Evolutionary conservation across 2,888 invertebrate genomes (phyloP).

Genomic region (Lepidochrysops patricia): DNA sequence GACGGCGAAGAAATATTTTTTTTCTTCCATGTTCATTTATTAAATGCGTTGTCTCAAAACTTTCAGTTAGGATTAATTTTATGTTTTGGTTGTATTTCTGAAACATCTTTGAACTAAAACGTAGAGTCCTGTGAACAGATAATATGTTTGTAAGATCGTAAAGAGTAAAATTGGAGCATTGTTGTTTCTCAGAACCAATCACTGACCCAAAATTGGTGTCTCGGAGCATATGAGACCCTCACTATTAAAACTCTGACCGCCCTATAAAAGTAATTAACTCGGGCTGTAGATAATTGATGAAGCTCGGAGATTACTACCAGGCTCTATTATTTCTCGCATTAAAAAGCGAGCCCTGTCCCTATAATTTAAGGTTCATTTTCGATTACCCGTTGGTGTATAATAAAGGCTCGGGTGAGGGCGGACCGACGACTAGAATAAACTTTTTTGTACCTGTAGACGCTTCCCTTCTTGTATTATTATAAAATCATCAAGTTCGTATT

Average conservation of each 20-base stretch:
- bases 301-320: conserved; percentile 65
- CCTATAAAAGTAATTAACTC: conserved; percentile 75
- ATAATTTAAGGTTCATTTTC: conserved; percentile 25
- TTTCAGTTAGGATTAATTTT: no score
- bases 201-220: conserved; percentile 31
- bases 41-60: no score
- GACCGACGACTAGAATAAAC: conserved; percentile 44
- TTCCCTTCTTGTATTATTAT: conserved; percentile 62
- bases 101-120: no score
- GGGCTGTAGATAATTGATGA: conserved; percentile 72
- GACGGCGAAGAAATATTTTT: background rate
- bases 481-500: conserved; percentile 61
- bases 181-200: conserved; percentile 42
- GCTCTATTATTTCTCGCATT: conserved; percentile 28
- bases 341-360: conserved; percentile 28
- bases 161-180: conserved; percentile 14
- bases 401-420: conserved; percentile 58
- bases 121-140: background rate
- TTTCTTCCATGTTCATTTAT: background rate
- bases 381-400: conserved; percentile 29
- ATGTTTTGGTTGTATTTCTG: no score
- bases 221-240: conserved; percentile 30
- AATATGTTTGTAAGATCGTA: conserved; percentile 13
- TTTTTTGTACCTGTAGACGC: conserved; percentile 36
- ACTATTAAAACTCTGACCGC: conserved; percentile 46